Percentiles rank a stretch among this genome's conserved stretches.
Conservation (phyloP, 2,113 vertebrate species). For the Chloropsis cyanopogon region DNA sequence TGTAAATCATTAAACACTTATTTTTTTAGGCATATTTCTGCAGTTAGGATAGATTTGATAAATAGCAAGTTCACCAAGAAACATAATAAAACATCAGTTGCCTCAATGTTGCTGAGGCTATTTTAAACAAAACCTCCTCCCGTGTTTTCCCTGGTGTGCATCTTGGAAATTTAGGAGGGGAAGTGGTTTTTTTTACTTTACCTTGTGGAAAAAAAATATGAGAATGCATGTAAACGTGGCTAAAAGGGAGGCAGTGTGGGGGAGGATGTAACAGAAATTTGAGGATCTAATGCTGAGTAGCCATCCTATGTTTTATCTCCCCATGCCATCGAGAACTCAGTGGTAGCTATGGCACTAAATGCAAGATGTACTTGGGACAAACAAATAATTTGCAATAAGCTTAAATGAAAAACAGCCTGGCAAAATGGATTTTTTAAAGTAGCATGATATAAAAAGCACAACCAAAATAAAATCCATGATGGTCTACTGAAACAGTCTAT, state of each 20-base stretch:
- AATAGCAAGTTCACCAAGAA: not conserved
- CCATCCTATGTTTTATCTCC: not conserved
- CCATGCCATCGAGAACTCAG: not conserved
- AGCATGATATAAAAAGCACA: not conserved
- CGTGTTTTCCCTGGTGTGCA: not conserved
- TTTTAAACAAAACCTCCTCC: constrained; percentile 2
- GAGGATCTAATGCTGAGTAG: not conserved
- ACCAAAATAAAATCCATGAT: not conserved
- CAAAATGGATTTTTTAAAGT: not conserved
- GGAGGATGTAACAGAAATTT: not conserved
- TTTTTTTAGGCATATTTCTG: not conserved
- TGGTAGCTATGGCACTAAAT: not conserved
- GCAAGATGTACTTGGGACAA: not conserved
- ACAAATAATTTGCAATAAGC: constrained; percentile 11
- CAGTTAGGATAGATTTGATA: not conserved
- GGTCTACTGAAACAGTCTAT: not conserved
- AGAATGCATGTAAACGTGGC: not conserved
- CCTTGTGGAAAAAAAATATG: not conserved
- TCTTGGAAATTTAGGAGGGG: not conserved
- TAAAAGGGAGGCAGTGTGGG: not conserved
- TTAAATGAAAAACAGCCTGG: not conserved
- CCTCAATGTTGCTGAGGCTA: not conserved
- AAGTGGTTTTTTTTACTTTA: not conserved
- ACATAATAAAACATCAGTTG: not conserved
- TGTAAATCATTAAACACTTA: not conserved